These are phyloP conservation scores for Nemotelus nigrinus DNA, from an alignment of 2,888 invertebrate genomes.

Conservation along the genomic window DNA sequence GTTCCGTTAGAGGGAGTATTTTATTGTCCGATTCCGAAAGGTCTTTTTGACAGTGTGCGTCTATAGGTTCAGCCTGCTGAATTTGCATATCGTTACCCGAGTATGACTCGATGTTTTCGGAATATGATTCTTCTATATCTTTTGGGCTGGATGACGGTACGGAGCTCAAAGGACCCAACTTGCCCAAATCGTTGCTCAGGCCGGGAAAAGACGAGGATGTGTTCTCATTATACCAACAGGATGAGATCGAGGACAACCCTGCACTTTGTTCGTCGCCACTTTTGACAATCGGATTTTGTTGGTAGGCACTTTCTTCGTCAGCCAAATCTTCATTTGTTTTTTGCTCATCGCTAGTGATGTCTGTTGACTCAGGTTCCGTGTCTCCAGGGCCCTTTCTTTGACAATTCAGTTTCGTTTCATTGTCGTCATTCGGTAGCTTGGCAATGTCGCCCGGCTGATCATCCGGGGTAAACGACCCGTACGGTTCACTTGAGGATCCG, in stretches of 20 bases:
- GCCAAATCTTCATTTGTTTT: not conserved
- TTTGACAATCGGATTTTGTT: not conserved
- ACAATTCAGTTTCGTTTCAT: not conserved
- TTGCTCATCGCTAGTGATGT: not conserved
- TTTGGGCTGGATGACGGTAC: slow-evolving; percentile 45
- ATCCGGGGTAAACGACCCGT: slow-evolving; percentile 21
- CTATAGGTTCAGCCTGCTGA: not conserved
- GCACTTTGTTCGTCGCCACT: slow-evolving; percentile 41
- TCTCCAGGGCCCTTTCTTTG: not conserved
- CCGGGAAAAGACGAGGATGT: slow-evolving; percentile 49
- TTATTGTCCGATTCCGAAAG: not conserved
- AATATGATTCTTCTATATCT: not conserved
- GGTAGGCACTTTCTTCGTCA: slow-evolving; percentile 5
- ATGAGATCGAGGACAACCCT: slow-evolving; percentile 62
- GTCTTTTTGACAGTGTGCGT: not conserved
- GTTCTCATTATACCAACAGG: slow-evolving; percentile 49
- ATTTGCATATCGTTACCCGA: not conserved
- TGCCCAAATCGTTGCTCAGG: slow-evolving; percentile 50
- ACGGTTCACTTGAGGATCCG: slow-evolving; percentile 57
- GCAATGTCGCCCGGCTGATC: not conserved
- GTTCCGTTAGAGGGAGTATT: not conserved
- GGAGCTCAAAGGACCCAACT: slow-evolving; percentile 51
- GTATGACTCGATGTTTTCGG: not conserved
- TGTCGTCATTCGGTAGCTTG: not conserved
- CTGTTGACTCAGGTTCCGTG: not conserved